Evolutionary conservation across 1,140 invertebrate species (phyloP), one percentile per base, ranked within the genome.

Genomic region (Philotrypesis tridentata): DNA sequence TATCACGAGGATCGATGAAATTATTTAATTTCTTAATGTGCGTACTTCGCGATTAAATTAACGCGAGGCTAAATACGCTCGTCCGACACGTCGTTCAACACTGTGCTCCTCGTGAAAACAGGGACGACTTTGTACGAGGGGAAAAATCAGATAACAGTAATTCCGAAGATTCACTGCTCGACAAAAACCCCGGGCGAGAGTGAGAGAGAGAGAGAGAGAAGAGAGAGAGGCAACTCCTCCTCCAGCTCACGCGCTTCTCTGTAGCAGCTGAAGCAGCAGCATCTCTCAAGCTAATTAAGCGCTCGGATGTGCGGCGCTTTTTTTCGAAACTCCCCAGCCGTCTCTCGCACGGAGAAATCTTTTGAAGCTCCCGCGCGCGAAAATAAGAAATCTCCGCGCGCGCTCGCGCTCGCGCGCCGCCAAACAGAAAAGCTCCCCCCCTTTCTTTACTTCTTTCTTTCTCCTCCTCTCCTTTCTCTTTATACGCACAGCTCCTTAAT

Each of bases 221-320:
- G n/a, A n/a, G n/a, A n/a, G n/a, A n/a, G n/a, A n/a, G n/a, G n/a
- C n/a, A n/a, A n/a, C n/a, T n/a, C n/a, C n/a, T n/a, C n/a, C n/a
- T n/a, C n/a, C n/a, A n/a, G n/a, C n/a, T n/a, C n/a, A n/a, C n/a
- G n/a, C n/a, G n/a, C n/a, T n/a, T n/a, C n/a, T n/a, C n/a, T n/a
- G n/a, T n/a, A n/a, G n/a, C n/a, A n/a, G n/a, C n/a, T n/a, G n/a
- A n/a, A n/a, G n/a, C n/a, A n/a, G n/a, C n/a, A n/a, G n/a, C n/a
- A n/a, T 65, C 61, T 65, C 23, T 65, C 27, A 27, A 65, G 23
- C 61, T 65, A 65, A 65, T 65, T 65, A 65, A 65, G 61, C 27
- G 17, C 21, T 14, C 48, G 48, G 12, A 0, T 3, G 5, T 17
- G 11, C 23, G 61, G 25, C 12, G 23, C 9, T 8, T 27, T 65